Percentiles rank a stretch among this genome's conserved stretches.
These are phyloP conservation scores for Drosophila sproati DNA, from an alignment of 1,140 invertebrate genomes.

Conservation along the genomic window DNA sequence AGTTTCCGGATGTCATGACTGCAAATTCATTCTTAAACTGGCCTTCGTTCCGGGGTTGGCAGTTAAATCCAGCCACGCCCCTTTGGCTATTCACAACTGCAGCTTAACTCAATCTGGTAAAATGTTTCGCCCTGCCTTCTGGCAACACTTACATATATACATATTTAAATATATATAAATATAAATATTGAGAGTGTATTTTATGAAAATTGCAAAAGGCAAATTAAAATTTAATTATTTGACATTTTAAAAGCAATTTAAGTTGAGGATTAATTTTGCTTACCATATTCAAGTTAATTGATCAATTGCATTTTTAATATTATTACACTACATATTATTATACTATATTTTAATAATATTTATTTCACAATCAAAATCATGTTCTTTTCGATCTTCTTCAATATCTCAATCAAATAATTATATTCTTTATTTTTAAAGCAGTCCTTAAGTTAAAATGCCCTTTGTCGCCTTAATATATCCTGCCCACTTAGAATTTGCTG, in stretches of 20 bases:
- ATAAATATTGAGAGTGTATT: conserved; percentile 21
- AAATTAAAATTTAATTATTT: conserved; percentile 68
- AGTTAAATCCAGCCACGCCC: conserved; percentile 7
- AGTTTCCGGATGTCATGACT: not conserved
- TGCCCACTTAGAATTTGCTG: not conserved
- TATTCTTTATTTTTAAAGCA: not conserved
- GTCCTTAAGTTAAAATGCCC: not conserved
- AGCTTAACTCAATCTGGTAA: conserved; percentile 42
- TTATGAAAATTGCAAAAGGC: conserved; percentile 48
- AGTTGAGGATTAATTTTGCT: not conserved
- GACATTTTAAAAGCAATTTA: conserved; percentile 52
- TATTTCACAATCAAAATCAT: too few species aligned
- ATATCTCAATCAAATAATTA: not conserved
- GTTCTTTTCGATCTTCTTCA: too few species aligned
- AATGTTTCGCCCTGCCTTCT: conserved; percentile 32
- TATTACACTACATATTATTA: too few species aligned
- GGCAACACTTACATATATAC: not conserved
- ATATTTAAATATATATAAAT: not conserved
- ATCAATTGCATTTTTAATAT: too few species aligned
- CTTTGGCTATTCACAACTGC: not conserved
- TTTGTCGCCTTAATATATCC: not conserved
- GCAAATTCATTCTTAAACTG: conserved; percentile 53
- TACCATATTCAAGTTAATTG: not conserved
- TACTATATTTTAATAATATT: too few species aligned
- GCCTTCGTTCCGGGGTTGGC: not conserved